Evolutionary conservation across 2,113 vertebrate species (phyloP).

Genomic region (Myotis lucifugus): DNA sequence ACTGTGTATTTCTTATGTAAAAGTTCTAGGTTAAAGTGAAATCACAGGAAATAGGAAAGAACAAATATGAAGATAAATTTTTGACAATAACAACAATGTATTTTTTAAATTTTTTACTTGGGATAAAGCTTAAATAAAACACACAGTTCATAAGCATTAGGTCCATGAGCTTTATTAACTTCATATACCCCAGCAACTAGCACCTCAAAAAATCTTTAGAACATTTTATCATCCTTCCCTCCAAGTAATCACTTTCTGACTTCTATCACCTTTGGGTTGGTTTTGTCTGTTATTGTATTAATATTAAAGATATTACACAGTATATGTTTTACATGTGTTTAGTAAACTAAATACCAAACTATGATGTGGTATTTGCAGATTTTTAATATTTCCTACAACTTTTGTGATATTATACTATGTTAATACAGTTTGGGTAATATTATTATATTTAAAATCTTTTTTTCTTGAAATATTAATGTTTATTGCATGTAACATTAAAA

Average conservation of each 20-base stretch:
- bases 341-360: conserved; percentile 35
- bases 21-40: not conserved
- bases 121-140: not conserved
- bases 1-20: not conserved
- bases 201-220: not conserved
- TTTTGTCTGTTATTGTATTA: not conserved
- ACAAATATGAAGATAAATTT: not conserved
- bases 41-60: not conserved
- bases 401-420: too few relatives aligned
- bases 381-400: too few relatives aligned
- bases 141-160: not conserved
- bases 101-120: not conserved
- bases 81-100: not conserved
- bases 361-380: too few relatives aligned
- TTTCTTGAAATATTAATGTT: too few relatives aligned
- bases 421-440: too few relatives aligned
- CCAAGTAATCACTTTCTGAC: not conserved
- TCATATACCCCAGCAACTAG: not conserved
- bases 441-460: too few relatives aligned
- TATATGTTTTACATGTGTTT: not conserved
- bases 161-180: not conserved
- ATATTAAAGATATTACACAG: not conserved
- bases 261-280: not conserved
- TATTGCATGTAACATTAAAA: too few relatives aligned
- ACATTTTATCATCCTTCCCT: not conserved